Percentiles rank a stretch among this genome's conserved stretches.
These are phyloP conservation scores for Hirtodrosophila duncani DNA, from an alignment of 2,888 invertebrate species.

Conservation along the genomic window DNA sequence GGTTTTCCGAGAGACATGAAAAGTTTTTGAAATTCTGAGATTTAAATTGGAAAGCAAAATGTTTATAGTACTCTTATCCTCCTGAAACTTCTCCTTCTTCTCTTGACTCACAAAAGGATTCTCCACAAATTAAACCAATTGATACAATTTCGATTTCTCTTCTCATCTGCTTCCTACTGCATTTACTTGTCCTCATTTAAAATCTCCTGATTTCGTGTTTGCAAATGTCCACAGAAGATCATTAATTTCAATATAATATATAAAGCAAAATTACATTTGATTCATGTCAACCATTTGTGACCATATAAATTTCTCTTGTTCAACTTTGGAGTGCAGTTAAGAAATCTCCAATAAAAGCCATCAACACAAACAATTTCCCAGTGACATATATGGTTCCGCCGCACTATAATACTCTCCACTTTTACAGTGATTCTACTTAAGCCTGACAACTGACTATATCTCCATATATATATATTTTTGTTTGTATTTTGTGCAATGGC, in stretches of 20 bases:
- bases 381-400: constrained; percentile 16
- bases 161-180: no score
- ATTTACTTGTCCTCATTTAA: constrained; percentile 3
- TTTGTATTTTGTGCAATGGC: constrained; percentile 20
- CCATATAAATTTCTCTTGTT: no score
- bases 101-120: no score
- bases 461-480: background rate
- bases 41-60: no score
- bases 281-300: no score
- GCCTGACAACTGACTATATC: no score
- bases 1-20: no score
- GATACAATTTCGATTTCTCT: no score
- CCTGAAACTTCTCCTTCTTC: no score
- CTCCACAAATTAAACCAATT: no score
- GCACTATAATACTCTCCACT: constrained; percentile 12
- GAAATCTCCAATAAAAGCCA: constrained; percentile 8
- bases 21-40: no score
- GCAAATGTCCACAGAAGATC: constrained; percentile 25
- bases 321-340: constrained; percentile 12
- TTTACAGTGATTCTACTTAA: constrained; percentile 29
- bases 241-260: constrained; percentile 25
- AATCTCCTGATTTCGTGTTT: constrained; percentile 19
- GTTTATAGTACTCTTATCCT: no score
- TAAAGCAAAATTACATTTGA: constrained; percentile 4
- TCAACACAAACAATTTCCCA: background rate